Evolutionary conservation across 2,797 vertebrate species (phyloP).

Genomic region (Acipenser ruthenus): DNA sequence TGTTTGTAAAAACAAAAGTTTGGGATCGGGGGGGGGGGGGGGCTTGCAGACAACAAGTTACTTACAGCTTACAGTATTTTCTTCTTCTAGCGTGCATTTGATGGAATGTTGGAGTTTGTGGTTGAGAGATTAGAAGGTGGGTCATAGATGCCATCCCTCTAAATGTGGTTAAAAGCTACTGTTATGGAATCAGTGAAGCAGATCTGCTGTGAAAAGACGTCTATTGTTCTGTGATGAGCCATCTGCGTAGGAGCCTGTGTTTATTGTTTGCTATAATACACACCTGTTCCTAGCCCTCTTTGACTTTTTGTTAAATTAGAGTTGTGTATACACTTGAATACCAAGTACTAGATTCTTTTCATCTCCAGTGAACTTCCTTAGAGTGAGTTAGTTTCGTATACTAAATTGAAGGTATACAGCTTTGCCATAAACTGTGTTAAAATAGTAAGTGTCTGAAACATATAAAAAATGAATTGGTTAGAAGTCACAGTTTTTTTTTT

Average conservation of each 20-base stretch:
- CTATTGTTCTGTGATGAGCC: background rate
- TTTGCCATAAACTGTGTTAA: no score
- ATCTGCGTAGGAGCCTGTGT: background rate
- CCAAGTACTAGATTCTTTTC: background rate
- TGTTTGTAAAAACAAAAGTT: no score
- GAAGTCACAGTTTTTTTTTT: no score
- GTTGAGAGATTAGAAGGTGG: background rate
- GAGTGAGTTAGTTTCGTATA: no score
- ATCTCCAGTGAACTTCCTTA: no score
- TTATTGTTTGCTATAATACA: slow-evolving; percentile 1
- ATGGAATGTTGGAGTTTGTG: background rate
- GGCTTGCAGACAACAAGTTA: no score
- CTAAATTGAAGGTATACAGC: no score
- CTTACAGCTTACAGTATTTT: no score
- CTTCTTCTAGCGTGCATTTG: no score
- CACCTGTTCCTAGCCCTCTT: background rate
- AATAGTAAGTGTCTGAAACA: no score
- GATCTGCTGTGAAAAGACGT: background rate
- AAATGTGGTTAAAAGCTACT: background rate
- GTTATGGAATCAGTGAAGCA: slow-evolving; percentile 11
- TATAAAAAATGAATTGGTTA: no score
- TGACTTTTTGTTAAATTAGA: background rate
- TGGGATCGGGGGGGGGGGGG: no score
- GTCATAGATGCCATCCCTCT: background rate
- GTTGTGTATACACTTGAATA: background rate